Base-by-base conservation (phyloP, 2,888 invertebrate species). In the Dryadula phaetusa region DNA sequence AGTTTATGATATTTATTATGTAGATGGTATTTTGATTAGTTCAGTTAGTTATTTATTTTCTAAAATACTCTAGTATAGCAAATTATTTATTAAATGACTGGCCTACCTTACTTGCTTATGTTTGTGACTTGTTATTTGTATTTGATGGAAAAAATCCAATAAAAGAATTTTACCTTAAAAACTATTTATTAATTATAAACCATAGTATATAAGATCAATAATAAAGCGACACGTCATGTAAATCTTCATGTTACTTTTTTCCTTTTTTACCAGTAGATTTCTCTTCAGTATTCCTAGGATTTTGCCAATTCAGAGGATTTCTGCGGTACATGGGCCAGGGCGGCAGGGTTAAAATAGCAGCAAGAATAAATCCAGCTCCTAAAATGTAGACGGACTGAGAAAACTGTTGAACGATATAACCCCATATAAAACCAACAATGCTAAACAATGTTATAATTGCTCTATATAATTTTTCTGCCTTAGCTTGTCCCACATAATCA, bases 241-340 rank as follows among this genome's bases (percentile, higher is more conserved):
- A 61, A 66, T 49, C 49, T 66, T 8, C 32, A 61, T 62, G 72
- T 81, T 77, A 88, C 75, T 93, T 93, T 78, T 94, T 94, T 69
- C 94, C 93, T 80, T 94, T 94, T 75, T 94, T 94, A 72, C 86
- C 83, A 28, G 93, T 79, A 62, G 82, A 80, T 79, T 89, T 88
- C 66, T 86, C 94, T 85, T 92, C 92, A 7, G 81, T 77, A 69
- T 71, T 91, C 73, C 78, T 87, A 54, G 96, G 95, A 82, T 97
- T 97, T 82, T 97, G 98, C 99, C 99, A 99, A 72, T 96, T 96
- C 5, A 99, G 90, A 2, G 98, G 96, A 81, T 97, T 97, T 72
- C 95, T 95, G 71, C 98, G 94, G 81, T 98, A 99, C 95, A 98
- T 96, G 0, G 98, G 98, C 98, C 99, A 99, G n/a, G 98, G 98